These are phyloP conservation scores for Gymnocephalus cernua DNA, from an alignment of 2,113 vertebrate genomes.

Conservation along the genomic window DNA sequence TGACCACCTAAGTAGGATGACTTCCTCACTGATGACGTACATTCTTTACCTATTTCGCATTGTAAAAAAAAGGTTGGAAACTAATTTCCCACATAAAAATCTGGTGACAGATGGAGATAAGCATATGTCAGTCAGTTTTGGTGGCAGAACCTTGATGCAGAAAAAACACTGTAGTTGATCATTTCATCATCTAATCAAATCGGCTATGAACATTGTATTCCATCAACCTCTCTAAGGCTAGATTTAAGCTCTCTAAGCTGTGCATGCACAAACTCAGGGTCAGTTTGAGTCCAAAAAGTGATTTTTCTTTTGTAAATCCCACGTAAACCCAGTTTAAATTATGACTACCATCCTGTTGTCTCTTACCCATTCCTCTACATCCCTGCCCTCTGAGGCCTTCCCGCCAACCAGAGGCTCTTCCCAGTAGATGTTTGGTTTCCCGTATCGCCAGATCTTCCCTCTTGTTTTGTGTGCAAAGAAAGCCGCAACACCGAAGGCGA, in stretches of 20 bases:
- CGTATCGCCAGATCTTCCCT: conserved; percentile 90
- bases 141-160: not conserved
- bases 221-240: conserved; percentile 37
- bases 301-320: conserved; percentile 59
- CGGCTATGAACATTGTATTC: conserved; percentile 8
- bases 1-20: not conserved
- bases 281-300: conserved; percentile 36
- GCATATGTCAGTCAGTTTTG: conserved; percentile 5
- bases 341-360: conserved; percentile 2
- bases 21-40: conserved; percentile 3
- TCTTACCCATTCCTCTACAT: conserved; percentile 94
- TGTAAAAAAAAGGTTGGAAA: conserved; percentile 1
- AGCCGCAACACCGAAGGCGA: conserved; percentile 86
- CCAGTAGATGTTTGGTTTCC: conserved; percentile 91
- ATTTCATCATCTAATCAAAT: conserved; percentile 60
- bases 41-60: not conserved
- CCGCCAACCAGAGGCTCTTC: conserved; percentile 77
- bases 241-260: conserved; percentile 58
- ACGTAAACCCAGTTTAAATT: conserved; percentile 32
- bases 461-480: conserved; percentile 89
- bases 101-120: not conserved
- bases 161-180: conserved; percentile 9
- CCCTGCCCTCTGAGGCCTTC: conserved; percentile 85
- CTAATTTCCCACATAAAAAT: not conserved
- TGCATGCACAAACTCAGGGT: conserved; percentile 32